These are phyloP conservation scores for Subacronicta megacephala DNA, from an alignment of 2,888 invertebrate genomes.

Conservation along the genomic window DNA sequence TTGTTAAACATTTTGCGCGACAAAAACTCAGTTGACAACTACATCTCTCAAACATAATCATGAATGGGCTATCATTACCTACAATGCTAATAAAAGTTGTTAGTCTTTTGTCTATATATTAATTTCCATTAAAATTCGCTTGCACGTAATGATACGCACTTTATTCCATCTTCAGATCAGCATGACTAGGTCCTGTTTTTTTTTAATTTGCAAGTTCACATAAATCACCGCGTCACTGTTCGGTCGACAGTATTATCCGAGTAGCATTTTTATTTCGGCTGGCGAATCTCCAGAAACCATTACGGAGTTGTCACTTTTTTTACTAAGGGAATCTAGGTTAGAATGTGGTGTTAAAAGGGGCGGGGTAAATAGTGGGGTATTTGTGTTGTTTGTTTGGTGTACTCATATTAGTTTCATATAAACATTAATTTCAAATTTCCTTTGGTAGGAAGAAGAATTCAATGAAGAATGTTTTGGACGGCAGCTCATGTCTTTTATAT, in stretches of 20 bases:
- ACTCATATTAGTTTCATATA: not conserved
- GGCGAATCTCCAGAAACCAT: constrained; percentile 66
- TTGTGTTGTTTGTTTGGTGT: not conserved
- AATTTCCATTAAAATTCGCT: not conserved
- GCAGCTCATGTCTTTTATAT: too few relatives aligned
- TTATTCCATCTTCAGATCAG: constrained; percentile 6
- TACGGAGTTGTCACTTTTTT: constrained; percentile 65
- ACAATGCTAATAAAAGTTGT: too few relatives aligned
- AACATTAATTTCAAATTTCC: not conserved
- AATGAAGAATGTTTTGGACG: too few relatives aligned
- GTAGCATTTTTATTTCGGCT: constrained; percentile 53
- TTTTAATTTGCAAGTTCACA: constrained; percentile 45
- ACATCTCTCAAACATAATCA: too few relatives aligned
- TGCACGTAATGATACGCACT: constrained; percentile 1
- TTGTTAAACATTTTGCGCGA: too few relatives aligned
- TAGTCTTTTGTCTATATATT: not conserved
- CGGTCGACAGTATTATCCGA: constrained; percentile 58
- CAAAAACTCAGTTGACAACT: too few relatives aligned
- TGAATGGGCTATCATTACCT: too few relatives aligned
- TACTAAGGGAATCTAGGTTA: constrained; percentile 26
- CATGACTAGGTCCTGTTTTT: constrained; percentile 10
- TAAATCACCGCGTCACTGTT: constrained; percentile 56
- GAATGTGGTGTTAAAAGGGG: not conserved
- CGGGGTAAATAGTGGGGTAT: not conserved
- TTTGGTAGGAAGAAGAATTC: too few relatives aligned